Evolutionary conservation across 2,797 vertebrate species (phyloP).

Genomic region (Lithobates sylvaticus): DNA sequence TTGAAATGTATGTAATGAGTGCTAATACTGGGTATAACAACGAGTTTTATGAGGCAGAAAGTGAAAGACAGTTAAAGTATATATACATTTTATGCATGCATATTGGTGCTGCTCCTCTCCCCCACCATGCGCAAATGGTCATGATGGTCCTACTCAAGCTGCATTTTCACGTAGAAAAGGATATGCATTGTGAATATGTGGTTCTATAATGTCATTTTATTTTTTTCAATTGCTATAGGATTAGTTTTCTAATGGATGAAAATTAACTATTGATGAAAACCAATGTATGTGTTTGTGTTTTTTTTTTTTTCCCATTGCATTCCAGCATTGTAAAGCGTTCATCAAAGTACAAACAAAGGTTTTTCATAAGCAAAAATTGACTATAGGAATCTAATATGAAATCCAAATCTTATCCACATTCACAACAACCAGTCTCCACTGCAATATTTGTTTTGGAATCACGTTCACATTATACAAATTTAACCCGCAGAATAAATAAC

Average conservation of each 20-base stretch:
- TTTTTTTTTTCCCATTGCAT: not conserved
- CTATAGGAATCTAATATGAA: not conserved
- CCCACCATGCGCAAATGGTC: too few species aligned
- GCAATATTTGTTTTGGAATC: slow-evolving; percentile 52
- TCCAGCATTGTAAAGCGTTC: not conserved
- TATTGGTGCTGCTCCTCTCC: too few species aligned
- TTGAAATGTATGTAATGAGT: too few species aligned
- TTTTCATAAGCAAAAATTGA: not conserved
- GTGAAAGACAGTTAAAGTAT: too few species aligned
- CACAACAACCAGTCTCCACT: not conserved
- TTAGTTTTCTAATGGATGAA: not conserved
- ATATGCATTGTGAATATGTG: not conserved
- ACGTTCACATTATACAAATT: slow-evolving; percentile 62
- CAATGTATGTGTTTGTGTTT: not conserved
- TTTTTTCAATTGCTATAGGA: not conserved
- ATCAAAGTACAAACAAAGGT: not conserved
- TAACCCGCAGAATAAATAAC: slow-evolving; percentile 61
- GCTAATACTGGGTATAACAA: too few species aligned
- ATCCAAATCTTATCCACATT: not conserved
- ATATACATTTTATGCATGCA: too few species aligned
- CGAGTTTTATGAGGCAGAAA: too few species aligned
- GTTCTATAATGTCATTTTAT: not conserved
- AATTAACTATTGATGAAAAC: not conserved
- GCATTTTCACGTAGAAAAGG: too few species aligned
- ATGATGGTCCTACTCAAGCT: too few species aligned